Conservation (phyloP, 2,888 invertebrate genomes). For the Orthosia gothica region DNA sequence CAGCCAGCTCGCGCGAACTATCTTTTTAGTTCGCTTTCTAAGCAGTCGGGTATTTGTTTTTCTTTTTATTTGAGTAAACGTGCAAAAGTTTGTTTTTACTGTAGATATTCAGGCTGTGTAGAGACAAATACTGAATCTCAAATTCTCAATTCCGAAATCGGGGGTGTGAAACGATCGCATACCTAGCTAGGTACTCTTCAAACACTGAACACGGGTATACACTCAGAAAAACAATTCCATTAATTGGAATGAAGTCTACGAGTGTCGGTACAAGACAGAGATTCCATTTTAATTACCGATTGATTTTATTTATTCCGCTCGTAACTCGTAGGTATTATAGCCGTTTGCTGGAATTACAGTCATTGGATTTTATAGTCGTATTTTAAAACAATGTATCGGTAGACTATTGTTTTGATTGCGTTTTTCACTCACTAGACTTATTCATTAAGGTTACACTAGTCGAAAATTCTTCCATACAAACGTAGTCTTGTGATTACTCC, state of each 20-base stretch:
- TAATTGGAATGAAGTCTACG: constrained; percentile 39
- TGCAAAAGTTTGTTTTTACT: too few relatives aligned
- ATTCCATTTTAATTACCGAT: constrained; percentile 51
- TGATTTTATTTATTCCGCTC: constrained; percentile 63
- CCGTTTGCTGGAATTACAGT: constrained; percentile 52
- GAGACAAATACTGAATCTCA: too few relatives aligned
- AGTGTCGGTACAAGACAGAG: constrained; percentile 36
- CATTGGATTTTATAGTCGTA: constrained; percentile 56
- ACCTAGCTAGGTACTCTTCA: neutral
- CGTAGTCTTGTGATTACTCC: too few relatives aligned
- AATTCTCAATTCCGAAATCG: too few relatives aligned
- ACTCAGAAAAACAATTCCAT: constrained; percentile 47
- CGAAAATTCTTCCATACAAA: too few relatives aligned
- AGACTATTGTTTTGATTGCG: constrained; percentile 23
- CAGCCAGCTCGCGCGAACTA: too few relatives aligned
- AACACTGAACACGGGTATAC: neutral
- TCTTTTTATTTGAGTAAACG: too few relatives aligned
- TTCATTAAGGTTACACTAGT: too few relatives aligned
- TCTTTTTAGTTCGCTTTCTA: too few relatives aligned
- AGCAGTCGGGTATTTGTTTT: too few relatives aligned
- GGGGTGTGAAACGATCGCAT: neutral
- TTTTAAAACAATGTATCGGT: constrained; percentile 52
- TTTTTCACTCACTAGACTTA: constrained; percentile 1
- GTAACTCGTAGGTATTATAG: constrained; percentile 63
- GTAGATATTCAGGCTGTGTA: too few relatives aligned